Base-by-base conservation (phyloP, 2,888 invertebrate species). In the Chloromyia formosa region DNA sequence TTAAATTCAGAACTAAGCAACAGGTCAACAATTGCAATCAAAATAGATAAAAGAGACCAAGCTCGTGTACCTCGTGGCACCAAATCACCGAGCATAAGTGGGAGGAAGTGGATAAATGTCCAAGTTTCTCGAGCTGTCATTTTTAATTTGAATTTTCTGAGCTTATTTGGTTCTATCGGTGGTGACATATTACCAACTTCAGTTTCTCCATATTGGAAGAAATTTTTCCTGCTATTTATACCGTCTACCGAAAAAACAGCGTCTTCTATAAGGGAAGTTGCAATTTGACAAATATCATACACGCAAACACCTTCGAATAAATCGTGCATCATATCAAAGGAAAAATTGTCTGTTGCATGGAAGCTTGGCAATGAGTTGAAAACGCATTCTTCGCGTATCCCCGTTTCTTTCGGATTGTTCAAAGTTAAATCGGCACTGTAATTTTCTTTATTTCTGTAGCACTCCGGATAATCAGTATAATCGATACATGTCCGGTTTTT, bases 251-350 rank as follows among this genome's bases (percentile, higher is more conserved):
- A 60, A 75, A 78, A 72, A 9, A 77, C 54, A 64, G 77, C 77
- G 54, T 73, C 68, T 56, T 77, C 73, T 49, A 78, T 76, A n/a
- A 77, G 77, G 60, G 62, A 20, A n/a, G 71, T 14, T 40, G 78
- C 22, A 53, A 78, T 60, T 73, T 78, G 61, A 35, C 77, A 78
- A 45, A 80, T 35, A 75, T 80, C 79, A 71, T 79, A 79, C 10
- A 60, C 61, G 62, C 78, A 78, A 12, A 79, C 71, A 0, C 80
- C 79, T 53, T 79, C 78, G 49, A 77, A 79, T 20, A 79, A 1
- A 69, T 80, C 80, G 71, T 80, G 80, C 80, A 80, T 80, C 9
- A 79, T 35, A 71, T 80, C 78, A 45, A 76, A 78, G 35, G 42
- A 66, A 16, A 76, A 77, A 61, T 80, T 80, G 16, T 79, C 75